Base-by-base conservation (phyloP, 2,888 invertebrate genomes). In the Toxonevra muliebris region DNA sequence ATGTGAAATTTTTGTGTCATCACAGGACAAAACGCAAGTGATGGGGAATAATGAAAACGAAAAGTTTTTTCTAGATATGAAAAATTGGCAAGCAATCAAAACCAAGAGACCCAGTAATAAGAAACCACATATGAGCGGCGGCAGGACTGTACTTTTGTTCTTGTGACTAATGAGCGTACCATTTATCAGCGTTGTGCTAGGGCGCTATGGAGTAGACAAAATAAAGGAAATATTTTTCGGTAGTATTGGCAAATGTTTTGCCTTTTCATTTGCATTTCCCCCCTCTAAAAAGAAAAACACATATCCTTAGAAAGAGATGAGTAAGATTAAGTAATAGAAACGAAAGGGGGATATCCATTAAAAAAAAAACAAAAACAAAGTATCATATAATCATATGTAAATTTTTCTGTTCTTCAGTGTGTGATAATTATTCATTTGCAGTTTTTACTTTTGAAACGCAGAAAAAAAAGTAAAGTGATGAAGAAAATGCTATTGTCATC, bases 71-170 rank as follows among this genome's bases (percentile, higher is more conserved):
- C 15, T 45, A 52, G 40, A 55, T 50, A 30, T 68, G 61, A 65
- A 67, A 70, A 70, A 67, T 70, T 70, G 69, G 69, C 69, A 70
- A 61, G 69, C 69, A 67, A 70, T 67, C 66, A 66, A 66, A 66
- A 55, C 40, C 66, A 61, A 66, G 58, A 43, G 50, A 17, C 17
- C 8, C 7, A 55, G 64, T 48, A 15, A 4, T 41, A 12, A 55
- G 15, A 53, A 30, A 41, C 41, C 52, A 65, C 52, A 19, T 4
- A 52, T 41, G n/a, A n/a, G 19, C n/a, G 30, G 30, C 30, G 30
- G 30, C 30, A 30, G 30, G 30, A 50, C n/a, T 41, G 1, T 43
- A 20, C 41, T 15, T 48, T 45, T 43, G 54, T 53, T 53, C 61
- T 20, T 62, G 66, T 68, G 65, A 70, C 70, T 70, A 70, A 70